These are phyloP conservation scores for Diplosoma virens DNA, from an alignment of 23 tunicate genomes.

Conservation along the genomic window DNA sequence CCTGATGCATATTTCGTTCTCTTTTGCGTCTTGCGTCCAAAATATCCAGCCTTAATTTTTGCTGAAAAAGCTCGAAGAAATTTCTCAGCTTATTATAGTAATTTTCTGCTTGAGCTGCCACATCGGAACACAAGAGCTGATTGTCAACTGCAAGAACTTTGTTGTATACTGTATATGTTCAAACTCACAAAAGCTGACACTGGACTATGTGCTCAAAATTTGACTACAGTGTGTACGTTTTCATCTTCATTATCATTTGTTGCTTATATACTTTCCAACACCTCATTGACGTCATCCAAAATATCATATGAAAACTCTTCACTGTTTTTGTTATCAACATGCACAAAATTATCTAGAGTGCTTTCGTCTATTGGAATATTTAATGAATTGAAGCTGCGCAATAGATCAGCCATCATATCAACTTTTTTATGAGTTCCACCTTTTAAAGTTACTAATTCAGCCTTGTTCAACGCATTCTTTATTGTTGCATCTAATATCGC, in stretches of 20 bases:
- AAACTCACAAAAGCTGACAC: constrained; percentile 9
- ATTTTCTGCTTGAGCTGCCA: constrained; percentile 33
- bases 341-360: constrained; percentile 13
- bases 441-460: too few species aligned
- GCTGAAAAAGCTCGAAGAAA: constrained; percentile 15
- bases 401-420: constrained; percentile 34
- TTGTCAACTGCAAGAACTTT: constrained; percentile 9
- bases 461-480: too few species aligned
- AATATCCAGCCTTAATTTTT: too few species aligned
- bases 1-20: too few species aligned
- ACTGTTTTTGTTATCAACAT: constrained; percentile 26
- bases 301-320: constrained; percentile 22
- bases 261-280: constrained; percentile 1
- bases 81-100: neutral
- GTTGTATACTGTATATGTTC: neutral
- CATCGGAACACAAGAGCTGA: constrained; percentile 19
- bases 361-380: constrained; percentile 32
- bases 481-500: too few species aligned
- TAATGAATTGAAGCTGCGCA: constrained; percentile 23
- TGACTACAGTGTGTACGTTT: neutral
- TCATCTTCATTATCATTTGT: constrained; percentile 1
- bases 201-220: constrained; percentile 1
- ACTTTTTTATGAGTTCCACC: too few species aligned
- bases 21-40: too few species aligned
- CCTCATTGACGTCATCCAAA: constrained; percentile 33